phyloP scores from a whole-genome alignment of 2,113 vertebrate genomes.

The Periophthalmodon schlosseri region DNA sequence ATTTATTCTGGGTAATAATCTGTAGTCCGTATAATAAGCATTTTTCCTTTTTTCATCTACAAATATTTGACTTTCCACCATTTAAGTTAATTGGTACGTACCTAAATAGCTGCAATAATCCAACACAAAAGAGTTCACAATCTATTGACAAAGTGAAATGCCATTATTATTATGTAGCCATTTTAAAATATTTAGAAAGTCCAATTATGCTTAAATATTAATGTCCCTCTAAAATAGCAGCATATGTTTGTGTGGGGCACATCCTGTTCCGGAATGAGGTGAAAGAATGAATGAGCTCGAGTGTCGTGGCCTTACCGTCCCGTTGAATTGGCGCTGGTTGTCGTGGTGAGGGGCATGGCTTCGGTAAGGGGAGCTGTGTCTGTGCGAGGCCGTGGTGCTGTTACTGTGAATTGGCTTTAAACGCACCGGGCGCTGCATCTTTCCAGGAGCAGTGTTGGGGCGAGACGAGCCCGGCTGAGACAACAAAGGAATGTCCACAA shows the following conservation, averaged over 20 bases:
- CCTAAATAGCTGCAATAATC: neutral
- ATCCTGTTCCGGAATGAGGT: neutral
- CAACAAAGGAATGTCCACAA: constrained; percentile 16
- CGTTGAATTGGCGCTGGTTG: constrained; percentile 56
- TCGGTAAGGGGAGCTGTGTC: constrained; percentile 67
- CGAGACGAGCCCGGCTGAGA: constrained; percentile 75
- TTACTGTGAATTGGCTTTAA: constrained; percentile 78
- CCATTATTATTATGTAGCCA: neutral
- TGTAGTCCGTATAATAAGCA: neutral
- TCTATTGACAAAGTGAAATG: neutral
- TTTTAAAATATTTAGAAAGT: constrained; percentile 2
- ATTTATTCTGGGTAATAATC: neutral
- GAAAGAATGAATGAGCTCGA: constrained; percentile 6
- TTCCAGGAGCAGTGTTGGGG: constrained; percentile 87
- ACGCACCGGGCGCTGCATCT: constrained; percentile 76
- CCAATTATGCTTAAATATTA: neutral
- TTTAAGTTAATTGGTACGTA: neutral
- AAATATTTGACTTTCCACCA: neutral
- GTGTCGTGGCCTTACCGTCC: constrained; percentile 67
- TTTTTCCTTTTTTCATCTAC: no score
- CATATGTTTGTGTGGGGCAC: neutral
- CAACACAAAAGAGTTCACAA: neutral
- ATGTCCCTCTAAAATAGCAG: neutral
- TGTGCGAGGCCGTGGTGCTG: constrained; percentile 55
- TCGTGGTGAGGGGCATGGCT: constrained; percentile 56